Conservation (phyloP, 2,888 invertebrate species). For the Amphimallon solstitiale region DNA sequence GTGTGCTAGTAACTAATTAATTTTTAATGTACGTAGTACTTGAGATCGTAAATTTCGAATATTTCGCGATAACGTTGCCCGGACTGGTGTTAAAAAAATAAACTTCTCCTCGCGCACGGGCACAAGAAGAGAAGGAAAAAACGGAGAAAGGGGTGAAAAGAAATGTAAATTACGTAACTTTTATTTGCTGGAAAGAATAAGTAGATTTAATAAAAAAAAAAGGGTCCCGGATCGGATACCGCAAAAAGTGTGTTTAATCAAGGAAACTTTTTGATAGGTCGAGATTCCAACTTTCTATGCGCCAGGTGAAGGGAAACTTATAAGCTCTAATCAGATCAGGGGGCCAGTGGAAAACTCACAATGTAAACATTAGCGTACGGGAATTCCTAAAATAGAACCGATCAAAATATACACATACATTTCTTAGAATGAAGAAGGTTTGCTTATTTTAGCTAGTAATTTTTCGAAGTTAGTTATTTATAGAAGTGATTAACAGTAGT, state of each 20-base stretch:
- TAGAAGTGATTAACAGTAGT: too few species aligned
- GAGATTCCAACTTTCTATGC: conserved; percentile 41
- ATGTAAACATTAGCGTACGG: background rate
- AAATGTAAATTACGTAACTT: conserved; percentile 35
- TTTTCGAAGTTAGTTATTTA: too few species aligned
- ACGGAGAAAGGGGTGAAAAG: background rate
- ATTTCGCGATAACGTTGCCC: conserved; percentile 1
- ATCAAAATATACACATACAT: too few species aligned
- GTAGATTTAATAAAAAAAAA: conserved; percentile 34
- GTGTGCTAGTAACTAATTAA: conserved; percentile 20
- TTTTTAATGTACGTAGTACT: conserved; percentile 31
- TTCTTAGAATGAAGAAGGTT: too few species aligned
- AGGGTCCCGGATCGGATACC: conserved; percentile 11
- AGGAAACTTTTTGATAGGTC: conserved; percentile 44
- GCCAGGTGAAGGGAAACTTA: background rate
- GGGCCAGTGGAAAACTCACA: background rate
- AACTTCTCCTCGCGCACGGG: background rate
- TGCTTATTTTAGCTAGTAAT: too few species aligned
- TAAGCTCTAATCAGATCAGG: background rate
- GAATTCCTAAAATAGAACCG: too few species aligned
- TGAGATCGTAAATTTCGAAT: conserved; percentile 31
- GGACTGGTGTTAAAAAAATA: background rate
- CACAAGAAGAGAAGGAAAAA: background rate
- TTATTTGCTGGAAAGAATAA: conserved; percentile 33
- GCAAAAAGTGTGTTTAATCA: conserved; percentile 49